Conservation (phyloP, 1,140 invertebrate species). For the Lamellibrachia luymesi region DNA sequence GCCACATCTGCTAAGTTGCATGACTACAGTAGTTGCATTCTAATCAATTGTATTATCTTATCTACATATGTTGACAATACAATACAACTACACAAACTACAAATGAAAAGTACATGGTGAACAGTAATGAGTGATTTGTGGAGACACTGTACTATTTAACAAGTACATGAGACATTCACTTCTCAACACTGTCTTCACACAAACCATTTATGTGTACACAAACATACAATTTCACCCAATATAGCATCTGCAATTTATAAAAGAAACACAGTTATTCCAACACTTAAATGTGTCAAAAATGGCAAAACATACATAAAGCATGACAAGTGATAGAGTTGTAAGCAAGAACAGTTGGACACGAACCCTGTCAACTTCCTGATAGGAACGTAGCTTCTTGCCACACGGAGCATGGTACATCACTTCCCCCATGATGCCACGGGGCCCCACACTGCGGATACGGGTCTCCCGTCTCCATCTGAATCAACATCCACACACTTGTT, state of each 20-base stretch:
- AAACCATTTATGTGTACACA: too few species aligned
- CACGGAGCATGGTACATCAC: slow-evolving; percentile 88
- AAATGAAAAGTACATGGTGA: neutral
- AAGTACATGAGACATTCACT: neutral
- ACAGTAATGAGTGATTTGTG: neutral
- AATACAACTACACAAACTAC: neutral
- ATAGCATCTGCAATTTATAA: too few species aligned
- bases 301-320: too few species aligned
- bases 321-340: neutral
- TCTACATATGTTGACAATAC: neutral
- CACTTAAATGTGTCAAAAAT: neutral
- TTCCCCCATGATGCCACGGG: slow-evolving; percentile 62
- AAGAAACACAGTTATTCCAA: neutral
- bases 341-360: slow-evolving; percentile 26
- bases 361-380: slow-evolving; percentile 73
- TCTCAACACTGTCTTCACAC: too few species aligned
- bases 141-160: neutral
- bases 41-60: neutral
- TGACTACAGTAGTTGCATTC: neutral
- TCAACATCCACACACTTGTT: slow-evolving; percentile 14
- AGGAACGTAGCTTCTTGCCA: slow-evolving; percentile 73
- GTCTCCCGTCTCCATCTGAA: slow-evolving; percentile 81
- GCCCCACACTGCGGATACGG: slow-evolving; percentile 76
- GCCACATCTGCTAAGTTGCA: neutral
- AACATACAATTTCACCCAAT: too few species aligned